Evolutionary conservation across 2,797 vertebrate genomes (phyloP), one percentile per base, ranked within the genome.

Genomic region (Mus spretus): DNA sequence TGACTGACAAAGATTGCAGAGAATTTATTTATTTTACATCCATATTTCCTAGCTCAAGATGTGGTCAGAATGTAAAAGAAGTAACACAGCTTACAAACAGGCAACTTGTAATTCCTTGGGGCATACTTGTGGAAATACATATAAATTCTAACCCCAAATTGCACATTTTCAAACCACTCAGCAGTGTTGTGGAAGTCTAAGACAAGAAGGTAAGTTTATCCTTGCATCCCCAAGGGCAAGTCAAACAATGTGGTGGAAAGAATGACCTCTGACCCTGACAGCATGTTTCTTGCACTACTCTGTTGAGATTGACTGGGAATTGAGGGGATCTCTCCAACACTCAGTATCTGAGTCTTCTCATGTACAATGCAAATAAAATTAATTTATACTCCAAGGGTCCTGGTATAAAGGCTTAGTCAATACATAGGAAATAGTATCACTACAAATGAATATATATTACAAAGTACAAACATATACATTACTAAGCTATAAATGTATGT

Each of bases 11-110:
- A 96, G 91, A 96, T 31, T 90, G 84, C 83, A 95, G 91, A 97
- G 55, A 93, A 97, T 97, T 92, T 96, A 93, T 97, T 98, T 97
- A 92, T 92, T 93, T 96, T 97, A 90, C 95, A 96, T 95, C 81
- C 90, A 53, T 95, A 96, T 95, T 97, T 92, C 90, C 89, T 90
- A 87, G 78, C 84, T 94, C 88, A 92, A 95, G 65, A 89, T 84
- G 80, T 94, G 92, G 82, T 31, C 93, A 78, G 96, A 96, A 97
- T 96, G 67, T 93, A 94, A 72, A 96, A 74, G 57, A 87, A 70
- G 55, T 9, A 34, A 8, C 34, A n/a, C 5, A 44, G 47, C 80
- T 81, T 95, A 72, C 57, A 87, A 93, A 87, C 70, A 70, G 72
- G 57, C 14, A 0, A 81, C 59, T 63, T 89, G 24, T 20, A 83